phyloP scores from a whole-genome alignment of 2,888 invertebrate species.

The Neoscelio sp. region DNA sequence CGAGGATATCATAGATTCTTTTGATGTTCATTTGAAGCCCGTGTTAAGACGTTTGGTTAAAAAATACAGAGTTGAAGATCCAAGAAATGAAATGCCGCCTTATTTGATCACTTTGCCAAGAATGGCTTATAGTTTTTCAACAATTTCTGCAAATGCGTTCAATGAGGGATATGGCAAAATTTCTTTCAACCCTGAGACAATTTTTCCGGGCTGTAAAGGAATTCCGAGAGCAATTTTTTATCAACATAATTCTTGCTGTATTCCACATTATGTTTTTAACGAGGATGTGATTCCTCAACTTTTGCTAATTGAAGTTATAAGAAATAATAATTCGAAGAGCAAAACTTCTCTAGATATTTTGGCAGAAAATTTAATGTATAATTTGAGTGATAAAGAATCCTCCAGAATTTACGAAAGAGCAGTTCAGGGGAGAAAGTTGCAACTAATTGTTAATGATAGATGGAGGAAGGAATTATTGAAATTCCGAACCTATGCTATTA shows the following conservation, averaged over 20 bases:
- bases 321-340: background rate
- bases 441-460: constrained; percentile 6
- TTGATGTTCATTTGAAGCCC: background rate
- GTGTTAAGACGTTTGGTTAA: background rate
- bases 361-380: constrained; percentile 2
- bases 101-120: constrained; percentile 14
- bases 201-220: constrained; percentile 4
- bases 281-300: constrained; percentile 21
- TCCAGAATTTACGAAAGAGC: background rate
- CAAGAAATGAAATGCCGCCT: background rate
- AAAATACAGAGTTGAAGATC: constrained; percentile 10
- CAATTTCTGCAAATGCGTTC: constrained; percentile 2
- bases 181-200: background rate
- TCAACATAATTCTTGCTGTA: constrained; percentile 16
- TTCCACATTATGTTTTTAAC: background rate
- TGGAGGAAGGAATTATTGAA: constrained; percentile 6
- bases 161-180: constrained; percentile 3
- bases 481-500: background rate
- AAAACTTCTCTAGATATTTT: background rate
- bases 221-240: constrained; percentile 9
- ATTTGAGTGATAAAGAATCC: background rate
- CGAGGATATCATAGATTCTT: constrained; percentile 3
- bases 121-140: background rate
- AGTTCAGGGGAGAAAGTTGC: background rate
- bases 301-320: constrained; percentile 9